Evolutionary conservation across 2,113 vertebrate genomes (phyloP).

Genomic region (Talpa occidentalis): DNA sequence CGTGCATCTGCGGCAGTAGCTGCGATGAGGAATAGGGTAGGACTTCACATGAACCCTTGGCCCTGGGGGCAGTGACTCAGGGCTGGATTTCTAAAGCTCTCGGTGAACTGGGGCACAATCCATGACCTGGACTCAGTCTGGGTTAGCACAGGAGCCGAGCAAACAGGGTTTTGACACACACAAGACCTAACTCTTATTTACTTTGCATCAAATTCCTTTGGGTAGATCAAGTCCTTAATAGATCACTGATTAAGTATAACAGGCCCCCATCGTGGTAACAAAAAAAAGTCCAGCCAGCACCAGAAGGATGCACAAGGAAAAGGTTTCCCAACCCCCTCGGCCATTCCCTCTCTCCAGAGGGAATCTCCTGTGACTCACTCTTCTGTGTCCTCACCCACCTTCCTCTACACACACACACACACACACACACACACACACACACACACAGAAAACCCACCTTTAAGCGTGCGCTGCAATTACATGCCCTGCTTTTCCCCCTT

Average conservation of each 20-base stretch:
- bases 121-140: neutral
- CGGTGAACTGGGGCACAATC: neutral
- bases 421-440: neutral
- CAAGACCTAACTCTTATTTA: neutral
- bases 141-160: neutral
- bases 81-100: neutral
- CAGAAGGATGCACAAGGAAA: neutral
- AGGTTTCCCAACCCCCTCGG: neutral
- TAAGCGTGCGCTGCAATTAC: neutral
- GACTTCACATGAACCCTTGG: neutral
- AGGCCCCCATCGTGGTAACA: neutral
- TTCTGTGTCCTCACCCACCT: neutral
- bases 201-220: neutral
- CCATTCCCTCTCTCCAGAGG: neutral
- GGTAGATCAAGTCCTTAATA: neutral
- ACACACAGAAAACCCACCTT: no score
- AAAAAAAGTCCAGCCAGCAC: neutral
- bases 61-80: neutral
- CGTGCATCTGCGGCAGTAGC: neutral
- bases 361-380: neutral
- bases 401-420: neutral
- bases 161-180: neutral
- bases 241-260: neutral
- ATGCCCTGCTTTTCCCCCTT: neutral
- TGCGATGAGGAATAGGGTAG: neutral